Percentiles rank a stretch among this genome's conserved stretches.
Conservation (phyloP, 2,888 invertebrate species). For the Polydesmus complanatus region DNA sequence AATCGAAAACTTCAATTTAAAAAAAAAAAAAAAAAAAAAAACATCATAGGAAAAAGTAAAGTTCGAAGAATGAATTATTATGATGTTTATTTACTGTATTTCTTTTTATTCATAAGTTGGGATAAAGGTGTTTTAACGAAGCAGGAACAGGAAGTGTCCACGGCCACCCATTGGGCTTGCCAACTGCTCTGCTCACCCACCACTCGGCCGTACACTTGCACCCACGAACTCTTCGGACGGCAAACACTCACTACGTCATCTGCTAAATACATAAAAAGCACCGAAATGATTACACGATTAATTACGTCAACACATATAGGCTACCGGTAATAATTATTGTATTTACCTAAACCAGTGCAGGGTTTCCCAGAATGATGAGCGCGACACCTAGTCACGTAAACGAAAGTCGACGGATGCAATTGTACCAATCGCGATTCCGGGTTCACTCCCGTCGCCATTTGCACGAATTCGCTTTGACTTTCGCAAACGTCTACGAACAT, state of each 20-base stretch:
- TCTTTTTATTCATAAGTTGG: neutral
- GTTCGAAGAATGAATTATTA: too few species aligned
- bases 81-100: too few species aligned
- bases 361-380: constrained; percentile 12
- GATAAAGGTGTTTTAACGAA: constrained; percentile 8
- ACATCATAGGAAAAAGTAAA: too few species aligned
- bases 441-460: constrained; percentile 17
- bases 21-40: too few species aligned
- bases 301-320: neutral
- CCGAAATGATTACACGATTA: neutral
- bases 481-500: constrained; percentile 17
- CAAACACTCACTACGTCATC: constrained; percentile 17
- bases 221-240: constrained; percentile 20
- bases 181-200: constrained; percentile 16
- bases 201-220: constrained; percentile 19
- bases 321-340: neutral
- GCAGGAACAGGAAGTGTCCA: constrained; percentile 20
- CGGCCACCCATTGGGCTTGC: constrained; percentile 21
- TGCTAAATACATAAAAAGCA: constrained; percentile 4
- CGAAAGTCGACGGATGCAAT: constrained; percentile 19
- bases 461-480: constrained; percentile 17
- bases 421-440: constrained; percentile 17
- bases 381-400: constrained; percentile 18
- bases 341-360: constrained; percentile 16
- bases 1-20: too few species aligned